Base-by-base conservation (phyloP, 2,113 vertebrate species). In the Pungitius pungitius region DNA sequence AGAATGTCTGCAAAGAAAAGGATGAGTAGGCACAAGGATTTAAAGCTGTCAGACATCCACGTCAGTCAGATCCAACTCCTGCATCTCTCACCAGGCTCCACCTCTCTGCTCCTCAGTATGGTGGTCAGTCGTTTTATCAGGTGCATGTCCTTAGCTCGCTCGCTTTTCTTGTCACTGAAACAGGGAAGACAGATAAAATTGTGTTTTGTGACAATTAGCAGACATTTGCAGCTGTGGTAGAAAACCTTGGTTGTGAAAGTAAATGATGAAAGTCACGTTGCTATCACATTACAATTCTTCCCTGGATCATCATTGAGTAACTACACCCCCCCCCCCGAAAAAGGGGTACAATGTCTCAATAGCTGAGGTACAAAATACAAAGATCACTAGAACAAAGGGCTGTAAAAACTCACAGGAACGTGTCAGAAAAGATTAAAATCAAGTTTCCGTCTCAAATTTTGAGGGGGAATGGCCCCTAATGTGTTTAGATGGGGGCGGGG, bases 81-180 rank as follows among this genome's bases (percentile, higher is more conserved):
- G n/a, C 2, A 17, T 73, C 3, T 88, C 90, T 27, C 89, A 99
- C 97, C 95, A 3, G 84, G 88, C 69, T 92, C 93, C 72, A 95
- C 76, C 9, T 93, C 90, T 81, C 93, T 93, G 63, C 86, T 91
- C 89, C 92, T 96, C 43, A 99, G 92, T 40, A 98, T 61, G 24
- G 92, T 52, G 15, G 91, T 91, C 60, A 99, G 87, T 72, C 95
- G 96, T 91, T 97, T 99, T 63, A 98, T 92, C 3, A 99, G 89
- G 88, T 99, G 98, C 95, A 99, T 92, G 81, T 99, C 98, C 90
- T 96, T 98, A 63, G 98, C 97, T 70, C 96, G 90, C 75, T 99
- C 97, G 13, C 97, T 98, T 91, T 98, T 99, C 91, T 98, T 99
- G 88, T 99, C 98, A 56, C 97, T 99, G 81, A 69, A 69, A 68